Conservation (phyloP, 2,113 vertebrate genomes). For the Oxyura jamaicensis region DNA sequence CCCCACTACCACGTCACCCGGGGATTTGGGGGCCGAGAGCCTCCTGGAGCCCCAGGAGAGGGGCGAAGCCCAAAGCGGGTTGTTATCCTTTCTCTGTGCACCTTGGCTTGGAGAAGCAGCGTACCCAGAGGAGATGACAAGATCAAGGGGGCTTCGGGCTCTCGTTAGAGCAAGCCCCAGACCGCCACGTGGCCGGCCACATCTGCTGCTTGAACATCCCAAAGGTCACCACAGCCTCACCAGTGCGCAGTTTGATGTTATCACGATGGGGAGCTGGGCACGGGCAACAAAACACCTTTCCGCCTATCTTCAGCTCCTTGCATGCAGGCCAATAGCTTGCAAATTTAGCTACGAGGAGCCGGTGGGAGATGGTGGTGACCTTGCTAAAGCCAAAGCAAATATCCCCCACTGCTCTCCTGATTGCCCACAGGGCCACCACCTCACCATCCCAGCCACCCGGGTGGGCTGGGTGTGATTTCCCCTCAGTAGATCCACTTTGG, state of each 20-base stretch:
- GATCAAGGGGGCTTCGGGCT: neutral
- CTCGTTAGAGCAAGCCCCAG: neutral
- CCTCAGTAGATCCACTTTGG: neutral
- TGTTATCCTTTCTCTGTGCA: neutral
- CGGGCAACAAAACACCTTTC: neutral
- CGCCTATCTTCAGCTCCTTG: neutral
- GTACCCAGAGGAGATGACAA: neutral
- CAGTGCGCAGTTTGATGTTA: fast-evolving
- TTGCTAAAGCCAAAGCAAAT: neutral
- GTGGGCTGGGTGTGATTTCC: neutral
- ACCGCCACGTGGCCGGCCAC: too few relatives aligned
- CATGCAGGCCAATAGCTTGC: neutral
- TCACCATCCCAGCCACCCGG: neutral
- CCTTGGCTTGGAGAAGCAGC: neutral
- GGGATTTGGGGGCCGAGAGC: neutral
- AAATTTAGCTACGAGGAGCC: neutral
- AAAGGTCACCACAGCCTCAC: neutral
- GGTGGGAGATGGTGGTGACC: fast-evolving
- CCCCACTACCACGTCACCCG: neutral
- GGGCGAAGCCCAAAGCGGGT: neutral
- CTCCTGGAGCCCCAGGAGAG: neutral
- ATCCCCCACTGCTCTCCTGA: neutral
- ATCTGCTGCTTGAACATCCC: neutral
- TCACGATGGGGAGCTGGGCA: neutral
- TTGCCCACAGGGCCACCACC: neutral